phyloP scores from a whole-genome alignment of 1,140 invertebrate genomes.

The Sycobia sp. region DNA sequence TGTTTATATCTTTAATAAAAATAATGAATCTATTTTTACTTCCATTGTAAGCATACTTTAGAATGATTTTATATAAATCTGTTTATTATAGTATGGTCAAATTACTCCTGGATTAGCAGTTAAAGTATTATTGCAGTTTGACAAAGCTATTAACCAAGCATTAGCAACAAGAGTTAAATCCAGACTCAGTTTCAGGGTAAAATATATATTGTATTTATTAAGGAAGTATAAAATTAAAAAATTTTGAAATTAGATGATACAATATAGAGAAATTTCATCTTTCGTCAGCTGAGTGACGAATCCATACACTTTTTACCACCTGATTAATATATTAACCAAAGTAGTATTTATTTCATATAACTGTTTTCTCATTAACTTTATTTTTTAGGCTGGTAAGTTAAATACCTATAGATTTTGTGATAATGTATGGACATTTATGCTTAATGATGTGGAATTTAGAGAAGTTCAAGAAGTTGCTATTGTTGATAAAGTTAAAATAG shows the following conservation, averaged over 20 bases:
- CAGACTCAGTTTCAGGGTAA: conserved; percentile 87
- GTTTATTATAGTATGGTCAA: conserved; percentile 85
- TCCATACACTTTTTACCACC: too few species aligned
- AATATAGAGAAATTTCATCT: too few species aligned
- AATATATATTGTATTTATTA: conserved; percentile 5
- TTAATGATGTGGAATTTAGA: conserved; percentile 97
- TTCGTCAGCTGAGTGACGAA: too few species aligned
- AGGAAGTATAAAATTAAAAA: too few species aligned
- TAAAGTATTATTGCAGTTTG: conserved; percentile 94
- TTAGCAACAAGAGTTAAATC: conserved; percentile 91
- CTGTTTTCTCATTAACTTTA: too few species aligned
- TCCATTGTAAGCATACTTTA: conserved; percentile 9
- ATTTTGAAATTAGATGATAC: too few species aligned
- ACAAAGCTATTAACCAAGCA: conserved; percentile 95
- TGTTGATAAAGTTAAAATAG: conserved; percentile 98
- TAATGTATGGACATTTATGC: conserved; percentile 99
- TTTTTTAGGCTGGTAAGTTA: conserved; percentile 84
- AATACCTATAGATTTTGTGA: conserved; percentile 99
- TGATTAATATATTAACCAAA: too few species aligned
- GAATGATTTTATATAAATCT: conserved; percentile 17
- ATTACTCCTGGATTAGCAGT: conserved; percentile 90
- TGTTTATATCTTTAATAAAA: too few species aligned
- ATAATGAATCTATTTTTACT: too few species aligned
- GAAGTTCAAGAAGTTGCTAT: conserved; percentile 94
- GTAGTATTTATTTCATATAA: too few species aligned